phyloP scores from a whole-genome alignment of 2,888 invertebrate genomes.

The Trichogramma dendrolimi region DNA sequence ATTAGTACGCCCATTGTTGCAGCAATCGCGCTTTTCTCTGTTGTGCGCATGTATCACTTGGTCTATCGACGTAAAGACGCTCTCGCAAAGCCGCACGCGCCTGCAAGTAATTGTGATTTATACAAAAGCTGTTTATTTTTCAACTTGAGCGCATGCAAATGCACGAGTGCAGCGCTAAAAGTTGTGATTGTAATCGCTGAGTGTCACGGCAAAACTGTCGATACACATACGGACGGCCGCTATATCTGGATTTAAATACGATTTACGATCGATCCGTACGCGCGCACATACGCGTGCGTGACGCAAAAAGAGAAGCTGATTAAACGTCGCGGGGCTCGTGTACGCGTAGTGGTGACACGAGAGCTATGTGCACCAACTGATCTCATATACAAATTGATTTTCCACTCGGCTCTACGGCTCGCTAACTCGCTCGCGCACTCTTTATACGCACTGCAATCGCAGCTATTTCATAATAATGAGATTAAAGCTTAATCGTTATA shows the following conservation, averaged over 20 bases:
- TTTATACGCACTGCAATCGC: too few species aligned
- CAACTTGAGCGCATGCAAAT: background rate
- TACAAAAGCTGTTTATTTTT: background rate
- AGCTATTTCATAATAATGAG: too few species aligned
- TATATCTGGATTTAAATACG: slow-evolving; percentile 10
- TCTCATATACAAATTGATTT: too few species aligned
- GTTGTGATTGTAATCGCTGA: too few species aligned
- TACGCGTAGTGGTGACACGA: too few species aligned
- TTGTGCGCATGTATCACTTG: slow-evolving; percentile 10
- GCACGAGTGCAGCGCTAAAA: too few species aligned
- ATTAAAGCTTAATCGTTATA: too few species aligned
- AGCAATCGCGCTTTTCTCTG: slow-evolving; percentile 27
- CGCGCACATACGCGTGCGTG: slow-evolving; percentile 7
- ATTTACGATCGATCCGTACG: slow-evolving; percentile 6
- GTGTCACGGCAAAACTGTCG: slow-evolving; percentile 2
- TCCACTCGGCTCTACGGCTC: too few species aligned
- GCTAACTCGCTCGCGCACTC: too few species aligned
- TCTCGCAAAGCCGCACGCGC: too few species aligned
- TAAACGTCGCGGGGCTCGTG: slow-evolving; percentile 12
- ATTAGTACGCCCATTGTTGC: slow-evolving; percentile 31
- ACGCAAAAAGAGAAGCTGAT: slow-evolving; percentile 8
- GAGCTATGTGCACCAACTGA: too few species aligned
- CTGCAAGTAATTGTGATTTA: slow-evolving; percentile 20
- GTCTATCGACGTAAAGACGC: background rate
- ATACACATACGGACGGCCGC: slow-evolving; percentile 1